A percentile compares a stretch with the other conserved stretches of the same genome.
phyloP scores from a whole-genome alignment of 1,140 invertebrate genomes.

The Palaemon carinicauda region DNA sequence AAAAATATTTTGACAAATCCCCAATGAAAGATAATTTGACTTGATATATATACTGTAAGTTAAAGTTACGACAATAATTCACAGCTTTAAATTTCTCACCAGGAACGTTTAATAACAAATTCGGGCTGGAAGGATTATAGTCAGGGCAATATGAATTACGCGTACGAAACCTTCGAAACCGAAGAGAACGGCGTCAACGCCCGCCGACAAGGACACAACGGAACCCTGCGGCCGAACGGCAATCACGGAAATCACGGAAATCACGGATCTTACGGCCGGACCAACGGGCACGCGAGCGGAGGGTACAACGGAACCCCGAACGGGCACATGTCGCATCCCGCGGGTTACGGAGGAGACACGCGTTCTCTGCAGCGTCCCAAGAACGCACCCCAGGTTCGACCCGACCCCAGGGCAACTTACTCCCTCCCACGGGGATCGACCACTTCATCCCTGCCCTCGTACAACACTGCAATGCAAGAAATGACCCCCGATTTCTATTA shows the following conservation, averaged over 20 bases:
- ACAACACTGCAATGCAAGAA: slow-evolving; percentile 62
- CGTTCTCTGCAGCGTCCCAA: slow-evolving; percentile 71
- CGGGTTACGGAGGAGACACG: slow-evolving; percentile 39
- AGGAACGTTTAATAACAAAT: slow-evolving; percentile 83
- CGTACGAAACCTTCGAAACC: slow-evolving; percentile 84
- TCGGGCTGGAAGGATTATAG: slow-evolving; percentile 86
- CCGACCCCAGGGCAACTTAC: slow-evolving; percentile 44
- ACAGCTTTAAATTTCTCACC: slow-evolving; percentile 44
- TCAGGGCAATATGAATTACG: slow-evolving; percentile 81
- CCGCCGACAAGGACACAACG: slow-evolving; percentile 62
- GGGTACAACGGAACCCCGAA: slow-evolving; percentile 77
- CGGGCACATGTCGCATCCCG: slow-evolving; percentile 65
- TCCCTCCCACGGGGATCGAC: slow-evolving; percentile 48
- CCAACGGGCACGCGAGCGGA: slow-evolving; percentile 7
- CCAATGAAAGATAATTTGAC: too few species aligned
- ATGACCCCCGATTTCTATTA: slow-evolving; percentile 89
- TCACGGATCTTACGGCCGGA: slow-evolving; percentile 26
- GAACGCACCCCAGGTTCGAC: slow-evolving; percentile 60
- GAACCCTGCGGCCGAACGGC: slow-evolving; percentile 66
- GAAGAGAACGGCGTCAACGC: slow-evolving; percentile 71
- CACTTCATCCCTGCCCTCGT: slow-evolving; percentile 45
- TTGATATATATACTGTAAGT: neutral
- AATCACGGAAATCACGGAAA: slow-evolving; percentile 60
- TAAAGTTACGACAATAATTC: neutral
- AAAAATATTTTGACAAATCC: too few species aligned